These are phyloP conservation scores for Antigone vipio DNA, from an alignment of 2,113 vertebrate species.

Conservation along the genomic window DNA sequence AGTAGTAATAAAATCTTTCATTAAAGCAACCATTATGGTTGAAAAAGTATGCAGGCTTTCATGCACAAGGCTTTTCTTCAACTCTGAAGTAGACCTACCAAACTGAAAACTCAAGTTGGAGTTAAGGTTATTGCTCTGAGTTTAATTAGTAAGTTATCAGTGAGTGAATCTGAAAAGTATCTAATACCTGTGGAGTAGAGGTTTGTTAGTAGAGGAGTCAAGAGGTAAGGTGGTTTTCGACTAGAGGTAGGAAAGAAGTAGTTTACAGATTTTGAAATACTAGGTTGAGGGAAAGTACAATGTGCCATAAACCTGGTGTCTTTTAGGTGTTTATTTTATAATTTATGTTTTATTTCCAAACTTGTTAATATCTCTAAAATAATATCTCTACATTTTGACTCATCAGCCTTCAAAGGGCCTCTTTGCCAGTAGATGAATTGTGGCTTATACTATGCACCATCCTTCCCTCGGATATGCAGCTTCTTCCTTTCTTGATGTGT, in stretches of 20 bases:
- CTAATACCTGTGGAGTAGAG: not conserved
- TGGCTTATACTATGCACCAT: not conserved
- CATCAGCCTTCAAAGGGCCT: not conserved
- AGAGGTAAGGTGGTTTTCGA: not conserved
- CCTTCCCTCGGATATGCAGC: not conserved
- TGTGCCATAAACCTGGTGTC: not conserved
- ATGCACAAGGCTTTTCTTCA: not conserved
- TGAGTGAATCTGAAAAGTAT: not conserved
- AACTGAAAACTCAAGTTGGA: not conserved
- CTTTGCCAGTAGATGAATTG: not conserved
- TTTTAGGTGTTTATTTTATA: accelerated
- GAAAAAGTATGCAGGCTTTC: not conserved
- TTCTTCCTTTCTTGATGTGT: not conserved
- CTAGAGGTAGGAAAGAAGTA: not conserved
- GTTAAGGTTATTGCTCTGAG: not conserved
- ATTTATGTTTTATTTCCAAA: not conserved
- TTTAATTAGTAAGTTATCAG: not conserved
- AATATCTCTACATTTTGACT: not conserved
- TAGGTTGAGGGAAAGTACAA: not conserved
- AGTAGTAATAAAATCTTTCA: not conserved
- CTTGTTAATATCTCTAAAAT: not conserved
- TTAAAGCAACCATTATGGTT: not conserved
- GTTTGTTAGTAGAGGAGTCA: not conserved
- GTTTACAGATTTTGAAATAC: not conserved
- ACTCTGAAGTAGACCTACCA: not conserved